These are phyloP conservation scores for Noctua fimbriata DNA, from an alignment of 2,888 invertebrate genomes.

Conservation along the genomic window DNA sequence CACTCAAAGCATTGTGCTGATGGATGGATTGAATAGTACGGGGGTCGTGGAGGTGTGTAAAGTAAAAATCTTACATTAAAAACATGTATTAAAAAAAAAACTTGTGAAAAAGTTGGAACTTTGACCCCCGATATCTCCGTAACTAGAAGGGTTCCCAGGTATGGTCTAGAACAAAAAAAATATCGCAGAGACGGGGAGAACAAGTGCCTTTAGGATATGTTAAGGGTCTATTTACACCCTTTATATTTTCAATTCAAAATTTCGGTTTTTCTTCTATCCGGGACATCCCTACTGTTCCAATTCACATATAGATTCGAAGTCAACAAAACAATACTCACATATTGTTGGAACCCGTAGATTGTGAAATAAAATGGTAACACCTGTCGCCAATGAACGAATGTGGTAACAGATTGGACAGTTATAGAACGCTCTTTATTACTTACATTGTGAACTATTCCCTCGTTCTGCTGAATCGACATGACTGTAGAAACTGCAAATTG, in stretches of 20 bases:
- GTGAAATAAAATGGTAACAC: conserved; percentile 21
- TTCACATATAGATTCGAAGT: conserved; percentile 19
- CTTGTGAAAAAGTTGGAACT: no score
- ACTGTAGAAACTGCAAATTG: neutral
- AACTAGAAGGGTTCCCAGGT: no score
- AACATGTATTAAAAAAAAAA: no score
- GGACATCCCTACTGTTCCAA: neutral
- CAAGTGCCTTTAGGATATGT: no score
- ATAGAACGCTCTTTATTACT: neutral
- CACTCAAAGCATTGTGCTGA: no score
- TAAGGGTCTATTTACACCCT: no score
- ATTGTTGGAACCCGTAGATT: conserved; percentile 1
- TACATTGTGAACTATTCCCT: neutral
- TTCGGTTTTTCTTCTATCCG: neutral
- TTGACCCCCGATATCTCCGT: no score
- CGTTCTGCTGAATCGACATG: neutral
- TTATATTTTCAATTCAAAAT: neutral
- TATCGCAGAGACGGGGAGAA: no score
- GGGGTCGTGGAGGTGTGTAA: no score
- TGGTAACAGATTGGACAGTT: conserved; percentile 8
- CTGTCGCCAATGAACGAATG: neutral
- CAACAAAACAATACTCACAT: conserved; percentile 7
- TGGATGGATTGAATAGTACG: no score
- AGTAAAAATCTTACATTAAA: no score
- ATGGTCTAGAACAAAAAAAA: no score